Conservation (phyloP, 2,888 invertebrate genomes). For the Galeopsomyia nigrocyanea region DNA sequence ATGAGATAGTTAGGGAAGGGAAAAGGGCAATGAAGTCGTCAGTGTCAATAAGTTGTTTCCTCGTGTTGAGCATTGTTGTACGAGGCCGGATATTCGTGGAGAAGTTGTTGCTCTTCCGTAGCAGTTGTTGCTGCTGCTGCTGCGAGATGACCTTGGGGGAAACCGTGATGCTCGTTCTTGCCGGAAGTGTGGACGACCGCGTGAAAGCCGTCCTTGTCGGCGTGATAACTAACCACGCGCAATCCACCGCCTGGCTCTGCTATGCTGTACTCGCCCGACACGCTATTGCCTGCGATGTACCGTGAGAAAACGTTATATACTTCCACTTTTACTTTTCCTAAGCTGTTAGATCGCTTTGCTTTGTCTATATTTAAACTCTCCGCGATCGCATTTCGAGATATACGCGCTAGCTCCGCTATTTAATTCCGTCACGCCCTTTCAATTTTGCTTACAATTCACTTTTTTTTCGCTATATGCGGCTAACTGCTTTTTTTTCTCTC, state of each 20-base stretch:
- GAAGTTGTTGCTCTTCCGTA: slow-evolving; percentile 1
- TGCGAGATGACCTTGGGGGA: neutral
- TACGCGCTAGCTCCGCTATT: too few relatives aligned
- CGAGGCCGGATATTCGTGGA: neutral
- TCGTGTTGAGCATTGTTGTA: neutral
- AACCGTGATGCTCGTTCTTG: slow-evolving; percentile 62
- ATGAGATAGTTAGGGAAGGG: too few relatives aligned
- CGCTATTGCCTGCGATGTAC: slow-evolving; percentile 56
- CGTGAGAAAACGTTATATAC: neutral
- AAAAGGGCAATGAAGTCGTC: too few relatives aligned
- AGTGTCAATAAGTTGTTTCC: too few relatives aligned
- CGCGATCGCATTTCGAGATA: too few relatives aligned
- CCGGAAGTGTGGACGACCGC: slow-evolving; percentile 64
- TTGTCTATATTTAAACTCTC: neutral
- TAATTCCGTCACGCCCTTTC: too few relatives aligned
- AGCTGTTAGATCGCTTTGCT: neutral
- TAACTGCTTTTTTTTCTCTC: too few relatives aligned
- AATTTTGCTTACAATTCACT: too few relatives aligned
- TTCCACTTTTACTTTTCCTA: neutral
- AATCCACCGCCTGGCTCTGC: slow-evolving; percentile 66
- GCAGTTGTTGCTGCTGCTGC: neutral
- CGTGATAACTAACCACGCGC: slow-evolving; percentile 62
- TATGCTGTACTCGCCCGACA: slow-evolving; percentile 66
- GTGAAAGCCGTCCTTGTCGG: slow-evolving; percentile 66
- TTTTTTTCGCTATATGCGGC: too few relatives aligned